Evolutionary conservation across 2,797 vertebrate genomes (phyloP).

Genomic region (Benthosema pterotum): DNA sequence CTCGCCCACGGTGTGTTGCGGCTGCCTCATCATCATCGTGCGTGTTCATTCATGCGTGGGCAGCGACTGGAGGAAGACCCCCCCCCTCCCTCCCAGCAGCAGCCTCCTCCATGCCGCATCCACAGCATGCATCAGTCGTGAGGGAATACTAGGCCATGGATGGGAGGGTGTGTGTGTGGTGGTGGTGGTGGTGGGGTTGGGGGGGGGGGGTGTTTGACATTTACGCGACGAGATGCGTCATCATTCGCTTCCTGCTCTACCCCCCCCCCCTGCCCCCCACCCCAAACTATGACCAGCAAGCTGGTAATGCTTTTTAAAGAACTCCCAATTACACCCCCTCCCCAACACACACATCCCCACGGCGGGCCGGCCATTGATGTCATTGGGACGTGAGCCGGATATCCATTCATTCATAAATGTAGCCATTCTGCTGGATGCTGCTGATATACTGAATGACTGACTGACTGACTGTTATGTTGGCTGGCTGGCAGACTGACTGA

Average conservation of each 20-base stretch:
- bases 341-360: constrained; percentile 27
- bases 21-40: constrained; percentile 15
- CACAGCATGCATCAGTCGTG: constrained; percentile 58
- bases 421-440: constrained; percentile 27
- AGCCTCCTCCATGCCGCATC: constrained; percentile 26
- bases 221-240: constrained; percentile 70
- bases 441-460: constrained; percentile 15
- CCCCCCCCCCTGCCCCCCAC: constrained; percentile 52
- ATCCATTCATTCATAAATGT: constrained; percentile 74
- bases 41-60: constrained; percentile 73
- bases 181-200: no score
- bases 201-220: constrained; percentile 18
- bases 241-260: no score
- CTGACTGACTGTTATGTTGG: no score
- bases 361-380: constrained; percentile 54
- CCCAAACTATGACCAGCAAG: constrained; percentile 39
- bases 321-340: neutral
- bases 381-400: constrained; percentile 46
- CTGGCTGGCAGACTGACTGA: no score
- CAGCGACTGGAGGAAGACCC: constrained; percentile 66
- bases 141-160: constrained; percentile 75
- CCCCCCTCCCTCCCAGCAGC: constrained; percentile 46
- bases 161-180: neutral
- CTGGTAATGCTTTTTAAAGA: constrained; percentile 28
- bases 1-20: constrained; percentile 38